These are phyloP conservation scores for Pterostichus niger DNA, from an alignment of 2,888 invertebrate species.

Conservation along the genomic window DNA sequence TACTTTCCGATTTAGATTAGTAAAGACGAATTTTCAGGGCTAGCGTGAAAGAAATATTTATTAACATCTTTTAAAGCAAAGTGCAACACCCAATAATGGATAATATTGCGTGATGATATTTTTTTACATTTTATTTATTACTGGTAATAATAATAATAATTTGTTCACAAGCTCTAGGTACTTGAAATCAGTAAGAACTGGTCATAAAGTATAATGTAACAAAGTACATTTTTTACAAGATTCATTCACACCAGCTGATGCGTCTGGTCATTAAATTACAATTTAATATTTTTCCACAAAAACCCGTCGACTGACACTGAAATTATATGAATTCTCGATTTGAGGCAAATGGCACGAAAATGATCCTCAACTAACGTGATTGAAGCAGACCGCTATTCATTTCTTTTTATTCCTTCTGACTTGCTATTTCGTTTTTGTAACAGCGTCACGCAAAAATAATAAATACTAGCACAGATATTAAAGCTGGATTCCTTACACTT, in stretches of 20 bases:
- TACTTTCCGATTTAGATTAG: too few species aligned
- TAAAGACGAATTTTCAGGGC: too few species aligned
- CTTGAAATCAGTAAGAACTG: background rate
- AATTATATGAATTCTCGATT: constrained; percentile 52
- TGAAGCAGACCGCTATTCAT: constrained; percentile 22
- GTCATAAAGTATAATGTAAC: constrained; percentile 26
- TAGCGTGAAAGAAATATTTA: too few species aligned
- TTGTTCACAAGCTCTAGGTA: background rate
- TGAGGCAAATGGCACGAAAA: constrained; percentile 47
- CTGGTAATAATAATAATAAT: too few species aligned
- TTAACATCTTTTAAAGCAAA: too few species aligned
- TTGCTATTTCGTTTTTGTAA: constrained; percentile 11
- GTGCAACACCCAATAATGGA: too few species aligned
- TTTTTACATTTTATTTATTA: too few species aligned
- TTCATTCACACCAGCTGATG: constrained; percentile 22
- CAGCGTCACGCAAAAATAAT: constrained; percentile 14
- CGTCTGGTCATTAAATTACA: constrained; percentile 32
- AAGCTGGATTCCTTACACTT: too few species aligned
- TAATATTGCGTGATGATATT: too few species aligned
- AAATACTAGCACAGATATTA: background rate
- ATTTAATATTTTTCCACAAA: constrained; percentile 45
- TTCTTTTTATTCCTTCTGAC: constrained; percentile 17
- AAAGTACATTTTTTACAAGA: constrained; percentile 7
- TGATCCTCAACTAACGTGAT: constrained; percentile 28
- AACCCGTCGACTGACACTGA: constrained; percentile 27